Base-by-base conservation (phyloP, 2,113 vertebrate species). In the Cavia aperea region DNA sequence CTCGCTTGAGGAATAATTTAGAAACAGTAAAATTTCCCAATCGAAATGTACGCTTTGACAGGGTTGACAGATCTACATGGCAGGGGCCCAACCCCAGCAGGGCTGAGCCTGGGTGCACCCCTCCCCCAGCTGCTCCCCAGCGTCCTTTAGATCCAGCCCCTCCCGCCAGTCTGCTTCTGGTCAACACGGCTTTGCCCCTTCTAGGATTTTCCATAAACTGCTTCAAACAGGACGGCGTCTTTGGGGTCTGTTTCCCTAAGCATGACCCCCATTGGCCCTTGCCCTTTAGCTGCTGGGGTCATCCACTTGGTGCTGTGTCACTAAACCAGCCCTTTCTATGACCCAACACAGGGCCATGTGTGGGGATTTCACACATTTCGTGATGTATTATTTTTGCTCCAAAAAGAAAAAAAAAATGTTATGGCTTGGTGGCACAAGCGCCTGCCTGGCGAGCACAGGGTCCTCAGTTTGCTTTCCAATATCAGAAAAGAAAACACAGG, bases 281-380 rank as follows among this genome's bases (percentile, higher is more conserved):
- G 16, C 7, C 16, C 33, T 70, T 19, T 36, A 4, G 39, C 46
- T 23, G 4, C 43, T 18, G 16, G 7, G 1, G 16, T 4, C 2
- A 3, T 15, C 15, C 29, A 0, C n/a, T 4, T 0, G 1, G 68
- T 14, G 18, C 56, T 10, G 23, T 29, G 7, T 75, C 49, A 72
- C 18, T 7, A 51, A 58, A 12, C 8, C 31, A 19, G 26, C 12
- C 11, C 49, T 49, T 18, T 51, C 3, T 24, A 10, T 15, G 8
- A 58, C 83, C 2, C 9, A 54, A 8, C 1, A 8, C 24, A 54
- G 33, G 56, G 13, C 19, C 29, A 0, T 7, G 2, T 9, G 0
- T 36, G 65, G 24, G 14, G 54, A 18, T 60, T 5, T 60, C 43
- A 56, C 24, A 54, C 12, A 43, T 77, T 77, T 77, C 46, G 66